Evolutionary conservation across 1,140 invertebrate species (phyloP).

Genomic region (Halictus rubicundus): DNA sequence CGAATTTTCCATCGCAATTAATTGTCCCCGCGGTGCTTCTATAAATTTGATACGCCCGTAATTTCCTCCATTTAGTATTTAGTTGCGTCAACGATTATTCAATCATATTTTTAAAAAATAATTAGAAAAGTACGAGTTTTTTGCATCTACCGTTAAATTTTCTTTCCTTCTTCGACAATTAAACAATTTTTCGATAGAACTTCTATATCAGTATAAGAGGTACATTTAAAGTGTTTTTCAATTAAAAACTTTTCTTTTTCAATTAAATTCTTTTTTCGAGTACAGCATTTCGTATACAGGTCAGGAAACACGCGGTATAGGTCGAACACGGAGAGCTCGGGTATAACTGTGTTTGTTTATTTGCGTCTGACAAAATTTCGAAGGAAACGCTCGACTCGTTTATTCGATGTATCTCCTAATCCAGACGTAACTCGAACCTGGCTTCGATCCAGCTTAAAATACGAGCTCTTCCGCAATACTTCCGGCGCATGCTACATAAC

Average conservation of each 20-base stretch:
- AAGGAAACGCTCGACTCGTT: neutral
- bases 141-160: too few species aligned
- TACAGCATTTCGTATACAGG: too few species aligned
- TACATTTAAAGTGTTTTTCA: too few species aligned
- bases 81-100: neutral
- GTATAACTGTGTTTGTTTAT: neutral
- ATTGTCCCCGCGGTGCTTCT: neutral
- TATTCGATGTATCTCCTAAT: neutral
- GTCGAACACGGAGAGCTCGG: neutral
- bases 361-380: neutral
- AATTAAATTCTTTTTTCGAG: too few species aligned
- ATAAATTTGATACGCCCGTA: neutral
- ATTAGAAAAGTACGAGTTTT: too few species aligned
- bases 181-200: too few species aligned
- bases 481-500: neutral
- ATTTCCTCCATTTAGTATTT: neutral
- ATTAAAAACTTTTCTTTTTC: too few species aligned
- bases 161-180: too few species aligned
- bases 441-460: constrained; percentile 19
- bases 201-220: too few species aligned
- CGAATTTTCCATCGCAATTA: neutral
- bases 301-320: too few species aligned
- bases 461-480: constrained; percentile 16
- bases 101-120: too few species aligned
- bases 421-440: neutral